Conservation (phyloP, 2,797 vertebrate species). For the Gila robusta region DNA sequence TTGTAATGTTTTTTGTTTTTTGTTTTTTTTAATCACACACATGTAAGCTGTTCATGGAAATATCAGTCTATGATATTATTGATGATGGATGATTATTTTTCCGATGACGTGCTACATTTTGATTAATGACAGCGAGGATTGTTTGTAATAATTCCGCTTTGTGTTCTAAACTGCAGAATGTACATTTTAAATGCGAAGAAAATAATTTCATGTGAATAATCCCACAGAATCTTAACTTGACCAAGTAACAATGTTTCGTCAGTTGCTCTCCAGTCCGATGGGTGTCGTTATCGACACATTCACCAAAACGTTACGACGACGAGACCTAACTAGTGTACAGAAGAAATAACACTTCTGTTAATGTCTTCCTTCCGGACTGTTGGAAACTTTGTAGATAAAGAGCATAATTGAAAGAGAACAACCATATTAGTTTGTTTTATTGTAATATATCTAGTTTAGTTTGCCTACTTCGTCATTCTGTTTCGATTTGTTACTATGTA, state of each 20-base stretch:
- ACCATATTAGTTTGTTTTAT: not conserved
- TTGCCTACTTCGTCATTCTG: not conserved
- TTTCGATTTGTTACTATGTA: not conserved
- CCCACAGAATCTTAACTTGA: not conserved
- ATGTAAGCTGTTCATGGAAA: not conserved
- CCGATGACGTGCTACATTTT: not conserved
- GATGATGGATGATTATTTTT: not conserved
- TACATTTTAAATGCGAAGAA: not conserved
- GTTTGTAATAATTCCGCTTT: not conserved
- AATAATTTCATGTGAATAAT: not conserved
- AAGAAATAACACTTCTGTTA: not conserved
- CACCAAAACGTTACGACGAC: constrained; percentile 31
- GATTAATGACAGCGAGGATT: not conserved
- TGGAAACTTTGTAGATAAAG: not conserved
- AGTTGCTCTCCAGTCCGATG: constrained; percentile 8
- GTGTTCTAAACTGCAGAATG: not conserved
- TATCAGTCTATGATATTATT: not conserved
- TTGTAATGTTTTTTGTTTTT: not conserved
- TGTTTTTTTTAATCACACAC: not conserved
- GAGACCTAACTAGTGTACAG: not conserved
- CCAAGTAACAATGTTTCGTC: not conserved
- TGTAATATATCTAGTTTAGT: not conserved
- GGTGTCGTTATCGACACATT: constrained; percentile 37
- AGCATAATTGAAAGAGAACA: not conserved
- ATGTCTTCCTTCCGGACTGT: not conserved